phyloP scores from a whole-genome alignment of 2,113 vertebrate species.

The Eurystomus gularis region DNA sequence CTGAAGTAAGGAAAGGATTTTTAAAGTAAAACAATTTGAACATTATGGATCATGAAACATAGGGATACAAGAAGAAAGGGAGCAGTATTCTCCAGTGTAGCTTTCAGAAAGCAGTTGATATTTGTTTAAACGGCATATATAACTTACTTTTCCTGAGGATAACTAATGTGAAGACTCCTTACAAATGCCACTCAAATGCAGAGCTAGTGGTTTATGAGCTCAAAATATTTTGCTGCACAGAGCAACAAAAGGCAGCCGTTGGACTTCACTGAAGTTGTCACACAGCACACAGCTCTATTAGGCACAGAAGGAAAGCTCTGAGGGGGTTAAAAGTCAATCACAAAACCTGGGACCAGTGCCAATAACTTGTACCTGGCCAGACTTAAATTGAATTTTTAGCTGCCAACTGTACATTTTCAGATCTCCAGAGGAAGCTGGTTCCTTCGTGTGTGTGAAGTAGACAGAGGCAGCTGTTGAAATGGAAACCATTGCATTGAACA shows the following conservation, averaged over 20 bases:
- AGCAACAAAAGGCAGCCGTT: conserved; percentile 9
- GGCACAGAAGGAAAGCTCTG: not conserved
- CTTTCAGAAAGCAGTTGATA: not conserved
- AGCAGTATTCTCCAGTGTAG: not conserved
- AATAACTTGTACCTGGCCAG: conserved; percentile 54
- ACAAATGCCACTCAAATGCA: not conserved
- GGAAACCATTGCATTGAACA: conserved; percentile 67
- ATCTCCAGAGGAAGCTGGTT: conserved; percentile 53
- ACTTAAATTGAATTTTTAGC: conserved; percentile 73
- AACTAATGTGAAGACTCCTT: not conserved
- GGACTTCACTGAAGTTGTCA: conserved; percentile 32
- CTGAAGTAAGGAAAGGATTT: not conserved
- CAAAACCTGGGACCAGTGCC: conserved; percentile 10
- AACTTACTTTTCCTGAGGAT: not conserved
- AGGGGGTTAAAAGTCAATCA: conserved; percentile 64
- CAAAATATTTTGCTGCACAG: conserved; percentile 24
- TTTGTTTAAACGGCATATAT: not conserved
- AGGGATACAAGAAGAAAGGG: not conserved
- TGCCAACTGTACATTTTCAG: conserved; percentile 59
- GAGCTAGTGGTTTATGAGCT: not conserved
- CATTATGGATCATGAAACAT: not conserved
- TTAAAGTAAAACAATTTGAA: not conserved
- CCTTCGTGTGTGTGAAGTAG: conserved; percentile 12
- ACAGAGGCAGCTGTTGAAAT: conserved; percentile 68
- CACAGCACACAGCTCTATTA: not conserved